These are phyloP conservation scores for Scleropages formosus DNA, from an alignment of 2,797 vertebrate genomes.

Conservation along the genomic window DNA sequence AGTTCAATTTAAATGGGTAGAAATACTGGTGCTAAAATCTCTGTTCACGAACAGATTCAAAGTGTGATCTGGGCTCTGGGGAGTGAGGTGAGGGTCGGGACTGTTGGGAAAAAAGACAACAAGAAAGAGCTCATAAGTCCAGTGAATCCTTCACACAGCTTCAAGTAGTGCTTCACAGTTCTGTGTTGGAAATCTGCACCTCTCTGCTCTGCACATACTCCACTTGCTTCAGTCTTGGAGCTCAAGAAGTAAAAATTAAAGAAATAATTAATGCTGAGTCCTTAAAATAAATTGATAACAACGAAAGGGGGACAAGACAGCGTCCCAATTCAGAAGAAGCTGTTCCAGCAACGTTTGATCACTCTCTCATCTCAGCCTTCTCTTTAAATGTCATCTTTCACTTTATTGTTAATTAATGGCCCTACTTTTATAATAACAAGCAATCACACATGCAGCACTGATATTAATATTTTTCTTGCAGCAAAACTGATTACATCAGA, in stretches of 20 bases:
- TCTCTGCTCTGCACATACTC: too few relatives aligned
- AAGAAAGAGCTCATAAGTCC: neutral
- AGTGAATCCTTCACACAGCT: neutral
- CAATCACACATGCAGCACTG: constrained; percentile 81
- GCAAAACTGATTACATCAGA: constrained; percentile 69
- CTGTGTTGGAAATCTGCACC: too few relatives aligned
- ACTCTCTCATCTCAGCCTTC: constrained; percentile 24
- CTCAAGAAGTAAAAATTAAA: neutral
- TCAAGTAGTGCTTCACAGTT: neutral
- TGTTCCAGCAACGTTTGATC: neutral
- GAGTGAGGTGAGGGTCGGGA: neutral
- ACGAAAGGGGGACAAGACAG: neutral
- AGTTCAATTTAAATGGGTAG: neutral
- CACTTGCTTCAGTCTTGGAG: neutral
- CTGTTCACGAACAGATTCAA: neutral
- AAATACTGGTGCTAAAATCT: neutral
- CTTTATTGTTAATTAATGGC: constrained; percentile 47
- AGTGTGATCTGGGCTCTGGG: neutral
- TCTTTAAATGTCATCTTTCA: neutral
- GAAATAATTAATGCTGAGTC: neutral
- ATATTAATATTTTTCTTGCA: constrained; percentile 56
- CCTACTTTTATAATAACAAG: constrained; percentile 60
- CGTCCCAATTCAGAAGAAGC: constrained; percentile 4
- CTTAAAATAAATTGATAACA: too few relatives aligned
- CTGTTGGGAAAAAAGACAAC: constrained; percentile 31